A percentile compares a stretch with the other conserved stretches of the same genome.
These are phyloP conservation scores for Falco columbarius DNA, from an alignment of 2,797 vertebrate genomes.

Conservation along the genomic window DNA sequence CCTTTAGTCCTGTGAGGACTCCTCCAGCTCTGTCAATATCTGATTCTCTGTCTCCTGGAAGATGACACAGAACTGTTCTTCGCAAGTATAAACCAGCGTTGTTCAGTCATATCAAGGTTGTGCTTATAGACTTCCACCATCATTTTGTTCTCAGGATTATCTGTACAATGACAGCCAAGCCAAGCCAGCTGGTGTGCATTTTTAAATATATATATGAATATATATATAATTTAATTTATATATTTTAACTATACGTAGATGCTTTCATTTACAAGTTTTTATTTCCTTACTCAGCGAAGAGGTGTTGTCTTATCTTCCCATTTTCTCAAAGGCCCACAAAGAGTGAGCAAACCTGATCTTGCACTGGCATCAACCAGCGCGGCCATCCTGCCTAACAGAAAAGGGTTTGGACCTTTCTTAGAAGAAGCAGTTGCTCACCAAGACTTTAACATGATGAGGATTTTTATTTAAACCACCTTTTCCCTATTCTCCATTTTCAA, in stretches of 20 bases:
- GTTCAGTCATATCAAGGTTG: neutral
- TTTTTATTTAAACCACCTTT: neutral
- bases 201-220: neutral
- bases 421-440: neutral
- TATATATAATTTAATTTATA: too few relatives aligned
- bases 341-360: neutral
- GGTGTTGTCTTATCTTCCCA: too few relatives aligned
- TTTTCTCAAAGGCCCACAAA: neutral
- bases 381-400: neutral
- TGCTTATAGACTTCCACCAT: neutral
- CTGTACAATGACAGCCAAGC: neutral
- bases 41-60: neutral
- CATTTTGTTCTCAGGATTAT: neutral
- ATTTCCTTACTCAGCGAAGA: fast-evolving
- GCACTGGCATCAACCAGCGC: neutral
- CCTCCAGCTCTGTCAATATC: neutral
- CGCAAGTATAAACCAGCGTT: neutral
- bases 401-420: neutral
- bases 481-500: neutral
- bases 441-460: neutral
- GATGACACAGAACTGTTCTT: neutral
- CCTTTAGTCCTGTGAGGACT: neutral
- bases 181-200: neutral
- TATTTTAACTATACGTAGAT: neutral
- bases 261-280: neutral